phyloP scores from a whole-genome alignment of 1,140 invertebrate genomes.

The Drosophila prosaltans region DNA sequence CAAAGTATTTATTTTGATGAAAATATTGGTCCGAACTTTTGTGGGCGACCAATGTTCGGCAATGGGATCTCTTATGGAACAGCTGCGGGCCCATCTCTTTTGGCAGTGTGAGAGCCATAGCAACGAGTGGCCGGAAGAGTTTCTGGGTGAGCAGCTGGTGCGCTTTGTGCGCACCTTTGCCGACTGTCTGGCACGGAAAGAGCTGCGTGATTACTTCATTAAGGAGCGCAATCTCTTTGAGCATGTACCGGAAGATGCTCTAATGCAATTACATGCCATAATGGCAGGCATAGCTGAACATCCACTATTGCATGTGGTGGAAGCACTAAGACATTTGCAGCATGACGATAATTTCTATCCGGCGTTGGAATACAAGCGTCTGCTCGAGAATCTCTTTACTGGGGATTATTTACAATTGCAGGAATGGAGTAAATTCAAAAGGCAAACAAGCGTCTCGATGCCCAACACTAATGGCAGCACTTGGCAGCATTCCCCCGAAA shows the following conservation, averaged over 20 bases:
- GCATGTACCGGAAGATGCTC: constrained; percentile 86
- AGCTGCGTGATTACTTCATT: constrained; percentile 89
- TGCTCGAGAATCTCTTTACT: constrained; percentile 86
- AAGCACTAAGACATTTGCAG: constrained; percentile 87
- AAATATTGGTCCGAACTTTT: constrained; percentile 88
- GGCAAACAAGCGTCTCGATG: constrained; percentile 12
- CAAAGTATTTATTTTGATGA: constrained; percentile 87
- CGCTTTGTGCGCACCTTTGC: constrained; percentile 86
- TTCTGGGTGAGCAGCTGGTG: constrained; percentile 87
- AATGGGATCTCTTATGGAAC: constrained; percentile 83
- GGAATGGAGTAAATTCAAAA: constrained; percentile 53
- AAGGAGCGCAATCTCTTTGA: constrained; percentile 88
- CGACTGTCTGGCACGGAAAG: constrained; percentile 84
- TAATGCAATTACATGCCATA: constrained; percentile 87
- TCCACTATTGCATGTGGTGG: constrained; percentile 88
- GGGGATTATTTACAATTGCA: constrained; percentile 84
- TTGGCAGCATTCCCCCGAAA: not conserved
- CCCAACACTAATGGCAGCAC: not conserved
- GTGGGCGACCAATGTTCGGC: constrained; percentile 82
- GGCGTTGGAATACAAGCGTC: constrained; percentile 85
- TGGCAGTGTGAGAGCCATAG: constrained; percentile 90
- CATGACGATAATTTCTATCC: constrained; percentile 87
- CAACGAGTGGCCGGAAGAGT: constrained; percentile 88
- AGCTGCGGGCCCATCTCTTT: constrained; percentile 90
- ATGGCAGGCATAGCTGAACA: constrained; percentile 88